These are phyloP conservation scores for Lordiphosa stackelbergi DNA, from an alignment of 1,140 invertebrate species.

Conservation along the genomic window DNA sequence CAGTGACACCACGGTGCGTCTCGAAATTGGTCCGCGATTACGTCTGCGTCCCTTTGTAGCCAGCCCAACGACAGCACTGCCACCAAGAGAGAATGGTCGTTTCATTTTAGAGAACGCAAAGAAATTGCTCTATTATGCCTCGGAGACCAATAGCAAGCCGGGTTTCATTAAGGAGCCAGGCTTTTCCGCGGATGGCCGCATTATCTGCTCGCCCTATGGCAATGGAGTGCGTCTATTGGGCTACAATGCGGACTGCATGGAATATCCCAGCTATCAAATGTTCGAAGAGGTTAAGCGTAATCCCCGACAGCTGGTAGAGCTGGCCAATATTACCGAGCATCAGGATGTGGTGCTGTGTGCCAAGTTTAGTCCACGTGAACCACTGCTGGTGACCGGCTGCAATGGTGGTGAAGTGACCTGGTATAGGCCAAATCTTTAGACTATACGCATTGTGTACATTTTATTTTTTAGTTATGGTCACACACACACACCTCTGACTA, in stretches of 20 bases:
- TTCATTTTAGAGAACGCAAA: slow-evolving; percentile 85
- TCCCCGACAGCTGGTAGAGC: slow-evolving; percentile 79
- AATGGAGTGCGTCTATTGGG: slow-evolving; percentile 89
- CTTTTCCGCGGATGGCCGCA: slow-evolving; percentile 91
- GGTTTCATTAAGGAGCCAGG: slow-evolving; percentile 93
- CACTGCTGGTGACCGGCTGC: slow-evolving; percentile 91
- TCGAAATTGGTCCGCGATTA: slow-evolving; percentile 36
- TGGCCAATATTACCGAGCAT: slow-evolving; percentile 86
- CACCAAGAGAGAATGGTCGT: slow-evolving; percentile 24
- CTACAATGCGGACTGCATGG: slow-evolving; percentile 87
- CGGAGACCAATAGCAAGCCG: slow-evolving; percentile 92
- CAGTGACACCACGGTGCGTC: slow-evolving; percentile 21
- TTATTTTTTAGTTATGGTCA: no score
- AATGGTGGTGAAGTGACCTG: slow-evolving; percentile 91
- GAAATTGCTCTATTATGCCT: slow-evolving; percentile 89
- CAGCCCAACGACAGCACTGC: slow-evolving; percentile 2
- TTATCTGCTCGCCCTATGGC: slow-evolving; percentile 93
- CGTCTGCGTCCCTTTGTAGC: slow-evolving; percentile 29
- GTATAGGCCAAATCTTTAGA: slow-evolving; percentile 86
- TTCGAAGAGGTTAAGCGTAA: slow-evolving; percentile 65
- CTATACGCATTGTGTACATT: not conserved
- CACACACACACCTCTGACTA: no score
- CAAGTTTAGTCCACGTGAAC: slow-evolving; percentile 92
- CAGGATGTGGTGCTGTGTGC: slow-evolving; percentile 92
- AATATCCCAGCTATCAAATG: slow-evolving; percentile 83